phyloP scores from a whole-genome alignment of 2,797 vertebrate genomes.

The Synaphobranchus kaupii region DNA sequence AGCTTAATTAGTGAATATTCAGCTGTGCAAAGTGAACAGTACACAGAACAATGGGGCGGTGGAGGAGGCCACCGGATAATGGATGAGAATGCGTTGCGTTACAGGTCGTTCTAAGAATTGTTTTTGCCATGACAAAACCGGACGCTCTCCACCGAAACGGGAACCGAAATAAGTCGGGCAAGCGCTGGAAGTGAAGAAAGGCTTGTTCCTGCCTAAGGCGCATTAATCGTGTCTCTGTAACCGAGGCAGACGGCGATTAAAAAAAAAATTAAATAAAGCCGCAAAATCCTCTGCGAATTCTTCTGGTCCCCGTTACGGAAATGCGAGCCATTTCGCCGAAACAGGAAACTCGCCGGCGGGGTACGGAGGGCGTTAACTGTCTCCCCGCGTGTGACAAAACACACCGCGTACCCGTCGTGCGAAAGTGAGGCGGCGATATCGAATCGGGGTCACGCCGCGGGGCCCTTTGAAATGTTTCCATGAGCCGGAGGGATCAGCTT shows the following conservation, averaged over 20 bases:
- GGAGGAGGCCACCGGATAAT: neutral
- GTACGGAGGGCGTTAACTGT: neutral
- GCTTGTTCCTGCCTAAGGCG: neutral
- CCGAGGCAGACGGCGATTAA: neutral
- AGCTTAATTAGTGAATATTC: neutral
- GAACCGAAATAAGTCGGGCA: neutral
- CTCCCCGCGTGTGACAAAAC: neutral
- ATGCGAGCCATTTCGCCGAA: neutral
- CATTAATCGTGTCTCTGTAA: neutral
- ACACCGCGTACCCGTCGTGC: neutral
- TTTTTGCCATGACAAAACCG: neutral
- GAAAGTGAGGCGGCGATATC: neutral
- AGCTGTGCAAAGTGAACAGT: no score
- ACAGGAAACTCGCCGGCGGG: neutral
- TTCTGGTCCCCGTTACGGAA: neutral
- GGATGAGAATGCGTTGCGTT: neutral
- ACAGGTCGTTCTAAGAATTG: neutral
- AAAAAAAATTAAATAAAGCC: neutral
- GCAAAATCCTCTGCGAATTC: neutral
- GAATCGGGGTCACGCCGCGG: neutral
- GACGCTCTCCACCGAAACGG: neutral
- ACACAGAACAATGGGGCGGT: neutral
- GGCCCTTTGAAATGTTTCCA: neutral
- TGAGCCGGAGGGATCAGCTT: neutral
- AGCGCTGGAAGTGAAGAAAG: neutral